phyloP scores from a whole-genome alignment of 2,888 invertebrate genomes.

The Stegophylla sp. region DNA sequence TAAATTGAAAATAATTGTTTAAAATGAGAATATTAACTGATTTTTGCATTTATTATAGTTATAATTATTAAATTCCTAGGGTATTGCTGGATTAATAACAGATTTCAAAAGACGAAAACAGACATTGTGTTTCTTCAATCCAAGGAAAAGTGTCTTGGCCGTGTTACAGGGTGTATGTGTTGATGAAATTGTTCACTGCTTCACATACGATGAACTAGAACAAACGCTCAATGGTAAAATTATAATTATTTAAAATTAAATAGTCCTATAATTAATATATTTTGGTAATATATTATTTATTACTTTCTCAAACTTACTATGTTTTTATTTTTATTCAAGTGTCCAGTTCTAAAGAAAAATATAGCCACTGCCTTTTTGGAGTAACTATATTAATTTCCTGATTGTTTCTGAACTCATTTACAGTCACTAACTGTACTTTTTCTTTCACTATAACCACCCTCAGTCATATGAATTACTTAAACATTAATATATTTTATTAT shows the following conservation, averaged over 20 bases:
- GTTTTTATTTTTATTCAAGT: too few relatives aligned
- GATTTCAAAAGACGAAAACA: conserved; percentile 77
- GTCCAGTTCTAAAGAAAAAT: too few relatives aligned
- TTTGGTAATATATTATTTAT: too few relatives aligned
- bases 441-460: too few relatives aligned
- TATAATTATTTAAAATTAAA: background rate
- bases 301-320: too few relatives aligned
- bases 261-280: background rate
- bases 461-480: too few relatives aligned
- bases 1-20: background rate
- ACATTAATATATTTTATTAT: too few relatives aligned
- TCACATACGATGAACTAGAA: conserved; percentile 49
- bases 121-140: conserved; percentile 75
- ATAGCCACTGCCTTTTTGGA: too few relatives aligned
- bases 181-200: conserved; percentile 65
- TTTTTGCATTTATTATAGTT: background rate
- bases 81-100: conserved; percentile 77
- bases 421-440: too few relatives aligned
- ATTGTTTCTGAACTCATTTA: too few relatives aligned
- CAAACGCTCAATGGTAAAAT: conserved; percentile 50
- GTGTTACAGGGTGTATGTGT: conserved; percentile 75
- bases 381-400: too few relatives aligned
- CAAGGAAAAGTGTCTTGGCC: conserved; percentile 72
- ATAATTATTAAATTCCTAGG: conserved; percentile 65
- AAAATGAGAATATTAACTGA: background rate